Percentiles rank a stretch among this genome's conserved stretches.
These are phyloP conservation scores for Mesembrinibis cayennensis DNA, from an alignment of 2,113 vertebrate species.

Conservation along the genomic window DNA sequence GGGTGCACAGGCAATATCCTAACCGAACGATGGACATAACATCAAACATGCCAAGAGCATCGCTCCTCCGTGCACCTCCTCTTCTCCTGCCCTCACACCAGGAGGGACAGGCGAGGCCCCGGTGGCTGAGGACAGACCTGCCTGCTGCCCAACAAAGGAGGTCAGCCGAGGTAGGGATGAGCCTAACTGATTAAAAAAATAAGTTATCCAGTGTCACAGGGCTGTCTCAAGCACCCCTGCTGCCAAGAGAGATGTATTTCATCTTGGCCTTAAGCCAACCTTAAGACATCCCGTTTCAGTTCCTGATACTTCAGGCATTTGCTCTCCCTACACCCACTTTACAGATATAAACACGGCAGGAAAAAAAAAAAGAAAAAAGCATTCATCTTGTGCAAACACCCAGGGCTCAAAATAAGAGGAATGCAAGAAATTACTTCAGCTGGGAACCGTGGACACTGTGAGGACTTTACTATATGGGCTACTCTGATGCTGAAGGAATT, in stretches of 20 bases:
- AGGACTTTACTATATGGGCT: background rate
- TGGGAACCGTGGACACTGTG: fast-evolving
- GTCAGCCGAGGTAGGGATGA: background rate
- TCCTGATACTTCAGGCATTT: slow-evolving; percentile 50
- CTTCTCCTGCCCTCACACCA: background rate
- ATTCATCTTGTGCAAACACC: background rate
- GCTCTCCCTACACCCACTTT: slow-evolving; percentile 29
- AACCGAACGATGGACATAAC: fast-evolving
- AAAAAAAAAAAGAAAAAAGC: background rate
- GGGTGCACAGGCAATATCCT: fast-evolving
- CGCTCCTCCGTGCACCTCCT: fast-evolving
- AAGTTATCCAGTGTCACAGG: slow-evolving; percentile 53
- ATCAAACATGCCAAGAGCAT: fast-evolving
- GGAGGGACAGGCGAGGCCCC: fast-evolving
- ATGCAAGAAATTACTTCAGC: background rate
- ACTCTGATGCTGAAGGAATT: background rate
- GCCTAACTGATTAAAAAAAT: background rate
- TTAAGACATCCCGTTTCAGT: slow-evolving; percentile 49
- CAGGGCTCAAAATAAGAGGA: background rate
- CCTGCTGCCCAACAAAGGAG: background rate
- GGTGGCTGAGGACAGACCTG: fast-evolving
- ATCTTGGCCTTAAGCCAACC: slow-evolving; percentile 49
- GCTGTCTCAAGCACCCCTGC: slow-evolving; percentile 47
- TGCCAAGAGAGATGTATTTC: slow-evolving; percentile 64
- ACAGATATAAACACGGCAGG: background rate